Base-by-base conservation (phyloP, 2,797 vertebrate species). In the Phataginus tetradactyla region DNA sequence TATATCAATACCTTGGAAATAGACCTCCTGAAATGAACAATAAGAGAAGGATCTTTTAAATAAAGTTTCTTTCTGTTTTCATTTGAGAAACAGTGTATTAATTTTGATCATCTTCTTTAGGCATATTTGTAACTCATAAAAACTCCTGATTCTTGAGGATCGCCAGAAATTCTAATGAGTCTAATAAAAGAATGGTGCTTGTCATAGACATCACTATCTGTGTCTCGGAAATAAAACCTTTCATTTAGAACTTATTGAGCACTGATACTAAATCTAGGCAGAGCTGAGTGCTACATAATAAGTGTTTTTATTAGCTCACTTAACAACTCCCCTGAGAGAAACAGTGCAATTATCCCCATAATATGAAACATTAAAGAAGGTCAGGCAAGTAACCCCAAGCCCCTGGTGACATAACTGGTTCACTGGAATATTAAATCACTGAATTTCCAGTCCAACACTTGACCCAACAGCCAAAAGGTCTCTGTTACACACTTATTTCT, bases 151-250 rank as follows among this genome's bases (percentile, higher is more conserved):
- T 78, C 45, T 77, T 72, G 51, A 80, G 29, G 71, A 86, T 20
- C 59, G 61, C 27, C 71, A 96, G 37, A 81, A 53, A 94, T 88
- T 77, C 39, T 64, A 84, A 51, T 80, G 39, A 91, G 27, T 85
- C 29, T 79, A 27, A 11, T 45, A 11, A 86, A 89, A 84, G 32
- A 84, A 75, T n/a, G 14, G 4, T 45, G 39, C 2, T n/a, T 63
- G 45, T 61, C 14, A 57, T 68, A 84, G 53, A n/a, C 37, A 93
- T 45, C n/a, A 42, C 27, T 61, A 6, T 55, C 32, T 87, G 39
- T 84, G 61, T 49, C 75, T 92, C n/a, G 57, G 78, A 96, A 84
- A 72, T 18, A 68, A 75, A 42, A 80, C 81, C 37, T 77, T 94
- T 49, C 25, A 55, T 32, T 64, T 86, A 72, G 61, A 45, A 84